A percentile compares a stretch with the other conserved stretches of the same genome.
phyloP scores from a whole-genome alignment of 2,113 vertebrate species.

The Aleadryas rufinucha region DNA sequence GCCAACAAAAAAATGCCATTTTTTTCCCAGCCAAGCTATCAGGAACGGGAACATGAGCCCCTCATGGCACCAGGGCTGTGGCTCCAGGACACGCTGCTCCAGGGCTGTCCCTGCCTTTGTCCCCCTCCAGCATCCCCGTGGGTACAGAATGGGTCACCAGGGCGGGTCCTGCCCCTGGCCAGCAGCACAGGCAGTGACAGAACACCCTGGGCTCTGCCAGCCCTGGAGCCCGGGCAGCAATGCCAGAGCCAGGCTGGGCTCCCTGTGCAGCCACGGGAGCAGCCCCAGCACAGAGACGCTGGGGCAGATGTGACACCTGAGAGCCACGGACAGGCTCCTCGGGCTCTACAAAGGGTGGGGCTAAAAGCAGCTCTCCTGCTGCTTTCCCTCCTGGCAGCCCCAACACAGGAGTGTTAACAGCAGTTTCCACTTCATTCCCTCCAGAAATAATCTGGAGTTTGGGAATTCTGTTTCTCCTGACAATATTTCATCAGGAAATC shows the following conservation, averaged over 20 bases:
- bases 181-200: too few relatives aligned
- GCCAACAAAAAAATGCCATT: neutral
- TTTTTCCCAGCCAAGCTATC: neutral
- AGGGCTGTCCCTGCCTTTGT: neutral
- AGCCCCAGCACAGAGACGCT: accelerated
- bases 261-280: accelerated
- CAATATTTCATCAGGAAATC: neutral
- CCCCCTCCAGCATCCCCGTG: accelerated
- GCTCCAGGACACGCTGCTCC: accelerated
- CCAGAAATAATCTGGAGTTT: neutral
- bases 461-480: neutral
- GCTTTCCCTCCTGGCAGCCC: neutral
- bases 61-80: neutral
- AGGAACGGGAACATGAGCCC: neutral
- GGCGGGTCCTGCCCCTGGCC: accelerated
- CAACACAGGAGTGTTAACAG: neutral
- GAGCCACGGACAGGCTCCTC: neutral
- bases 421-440: neutral
- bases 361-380: neutral
- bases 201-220: too few relatives aligned
- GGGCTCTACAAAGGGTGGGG: neutral
- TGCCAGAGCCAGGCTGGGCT: neutral
- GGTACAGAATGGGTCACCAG: too few relatives aligned
- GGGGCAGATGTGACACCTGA: accelerated
- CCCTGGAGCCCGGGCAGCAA: accelerated